Conservation (phyloP, 2,113 vertebrate genomes). For the Phaethornis superciliosus region DNA sequence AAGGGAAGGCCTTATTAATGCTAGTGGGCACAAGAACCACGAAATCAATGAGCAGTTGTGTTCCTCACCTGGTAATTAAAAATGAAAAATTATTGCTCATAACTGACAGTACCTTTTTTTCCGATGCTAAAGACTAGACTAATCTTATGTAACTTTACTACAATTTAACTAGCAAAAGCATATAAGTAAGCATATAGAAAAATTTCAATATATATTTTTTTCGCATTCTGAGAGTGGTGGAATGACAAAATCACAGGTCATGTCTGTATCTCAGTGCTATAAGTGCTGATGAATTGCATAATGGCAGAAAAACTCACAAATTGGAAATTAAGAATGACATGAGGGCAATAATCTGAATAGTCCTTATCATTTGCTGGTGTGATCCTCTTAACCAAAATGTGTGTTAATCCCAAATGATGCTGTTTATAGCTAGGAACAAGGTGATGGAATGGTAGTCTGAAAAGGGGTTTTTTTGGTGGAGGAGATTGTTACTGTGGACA, state of each 20-base stretch:
- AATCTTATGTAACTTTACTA: neutral
- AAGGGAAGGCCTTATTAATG: neutral
- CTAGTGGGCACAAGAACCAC: neutral
- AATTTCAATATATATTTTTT: neutral
- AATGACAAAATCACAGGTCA: neutral
- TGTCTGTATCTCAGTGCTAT: neutral
- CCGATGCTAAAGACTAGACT: neutral
- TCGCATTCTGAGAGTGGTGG: neutral
- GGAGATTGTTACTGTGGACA: neutral
- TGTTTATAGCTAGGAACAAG: neutral
- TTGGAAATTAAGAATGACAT: neutral
- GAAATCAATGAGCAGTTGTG: neutral
- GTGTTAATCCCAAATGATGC: neutral
- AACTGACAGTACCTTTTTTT: neutral
- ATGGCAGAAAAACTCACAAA: neutral
- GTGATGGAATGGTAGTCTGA: neutral
- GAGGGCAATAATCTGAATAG: neutral
- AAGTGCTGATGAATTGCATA: neutral
- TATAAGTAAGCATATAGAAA: neutral
- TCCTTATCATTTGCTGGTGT: neutral
- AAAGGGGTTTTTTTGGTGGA: neutral
- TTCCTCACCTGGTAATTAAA: conserved; percentile 9
- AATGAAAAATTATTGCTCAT: neutral
- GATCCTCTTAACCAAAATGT: neutral
- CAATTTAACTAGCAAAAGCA: neutral